phyloP scores from a whole-genome alignment of 2,888 invertebrate genomes.

The Herminia tarsipennalis region DNA sequence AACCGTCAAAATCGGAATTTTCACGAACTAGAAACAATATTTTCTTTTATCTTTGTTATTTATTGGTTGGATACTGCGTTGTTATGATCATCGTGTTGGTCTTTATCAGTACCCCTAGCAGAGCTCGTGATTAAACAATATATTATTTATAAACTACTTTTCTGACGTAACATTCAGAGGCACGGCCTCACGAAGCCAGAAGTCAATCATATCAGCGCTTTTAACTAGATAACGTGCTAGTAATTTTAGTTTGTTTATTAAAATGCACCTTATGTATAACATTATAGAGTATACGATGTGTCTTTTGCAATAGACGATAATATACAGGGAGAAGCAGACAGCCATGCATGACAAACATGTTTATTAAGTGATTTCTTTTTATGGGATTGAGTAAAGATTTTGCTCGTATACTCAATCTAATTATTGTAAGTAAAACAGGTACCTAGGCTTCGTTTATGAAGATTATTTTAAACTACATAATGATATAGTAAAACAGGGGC shows the following conservation, averaged over 20 bases:
- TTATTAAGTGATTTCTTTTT: slow-evolving; percentile 12
- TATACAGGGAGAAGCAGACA: no score
- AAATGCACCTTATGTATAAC: slow-evolving; percentile 4
- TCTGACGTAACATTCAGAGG: slow-evolving; percentile 35
- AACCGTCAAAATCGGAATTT: no score
- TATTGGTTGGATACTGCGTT: not conserved
- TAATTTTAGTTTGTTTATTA: slow-evolving; percentile 9
- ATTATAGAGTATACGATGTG: not conserved
- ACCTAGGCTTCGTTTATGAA: no score
- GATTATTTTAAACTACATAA: no score
- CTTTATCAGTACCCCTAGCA: slow-evolving; percentile 23
- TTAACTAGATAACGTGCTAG: slow-evolving; percentile 12
- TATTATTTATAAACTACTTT: slow-evolving; percentile 18
- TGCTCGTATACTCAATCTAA: no score
- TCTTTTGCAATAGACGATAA: no score
- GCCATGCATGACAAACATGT: no score
- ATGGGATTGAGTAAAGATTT: no score
- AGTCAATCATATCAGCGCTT: slow-evolving; percentile 30
- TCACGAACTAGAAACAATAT: no score
- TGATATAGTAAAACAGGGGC: no score
- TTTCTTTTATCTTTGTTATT: no score
- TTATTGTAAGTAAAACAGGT: no score
- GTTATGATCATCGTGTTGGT: not conserved
- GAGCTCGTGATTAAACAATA: slow-evolving; percentile 7
- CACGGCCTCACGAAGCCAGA: slow-evolving; percentile 16